phyloP scores from a whole-genome alignment of 2,113 vertebrate genomes.

The Syngnathus scovelli region DNA sequence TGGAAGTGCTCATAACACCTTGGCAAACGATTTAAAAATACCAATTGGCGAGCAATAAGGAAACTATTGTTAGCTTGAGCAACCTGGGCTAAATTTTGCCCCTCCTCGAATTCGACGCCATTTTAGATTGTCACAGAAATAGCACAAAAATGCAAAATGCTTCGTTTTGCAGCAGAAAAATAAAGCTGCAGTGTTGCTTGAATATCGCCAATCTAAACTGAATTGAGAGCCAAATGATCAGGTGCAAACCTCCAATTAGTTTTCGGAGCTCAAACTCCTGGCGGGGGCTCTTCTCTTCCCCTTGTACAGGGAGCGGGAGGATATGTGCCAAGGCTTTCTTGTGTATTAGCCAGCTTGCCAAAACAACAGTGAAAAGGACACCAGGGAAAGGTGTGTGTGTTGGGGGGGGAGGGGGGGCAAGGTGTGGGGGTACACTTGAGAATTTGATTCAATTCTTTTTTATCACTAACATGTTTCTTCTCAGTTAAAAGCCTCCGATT shows the following conservation, averaged over 20 bases:
- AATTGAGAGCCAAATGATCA: constrained; percentile 42
- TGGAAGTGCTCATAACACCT: background rate
- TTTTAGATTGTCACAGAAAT: background rate
- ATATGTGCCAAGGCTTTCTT: constrained; percentile 61
- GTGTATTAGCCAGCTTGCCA: constrained; percentile 61
- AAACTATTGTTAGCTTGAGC: background rate
- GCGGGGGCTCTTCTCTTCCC: constrained; percentile 46
- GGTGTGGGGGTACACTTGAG: constrained; percentile 55
- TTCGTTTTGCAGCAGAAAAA: background rate
- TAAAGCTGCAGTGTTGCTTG: background rate
- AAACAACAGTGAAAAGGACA: constrained; percentile 59
- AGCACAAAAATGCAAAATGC: background rate
- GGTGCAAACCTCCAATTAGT: constrained; percentile 16
- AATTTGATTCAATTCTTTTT: constrained; percentile 56
- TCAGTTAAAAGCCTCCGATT: constrained; percentile 68
- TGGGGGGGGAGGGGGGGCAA: background rate
- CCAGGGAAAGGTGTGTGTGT: constrained; percentile 24
- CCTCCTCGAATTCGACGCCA: background rate
- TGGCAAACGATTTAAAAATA: background rate
- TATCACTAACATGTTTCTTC: constrained; percentile 56
- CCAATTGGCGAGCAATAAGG: no score
- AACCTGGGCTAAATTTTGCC: background rate
- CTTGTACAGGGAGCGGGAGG: constrained; percentile 64
- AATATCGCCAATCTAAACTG: constrained; percentile 22
- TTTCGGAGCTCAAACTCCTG: constrained; percentile 57